These are phyloP conservation scores for Pampusana beccarii DNA, from an alignment of 2,113 vertebrate genomes.

Conservation along the genomic window DNA sequence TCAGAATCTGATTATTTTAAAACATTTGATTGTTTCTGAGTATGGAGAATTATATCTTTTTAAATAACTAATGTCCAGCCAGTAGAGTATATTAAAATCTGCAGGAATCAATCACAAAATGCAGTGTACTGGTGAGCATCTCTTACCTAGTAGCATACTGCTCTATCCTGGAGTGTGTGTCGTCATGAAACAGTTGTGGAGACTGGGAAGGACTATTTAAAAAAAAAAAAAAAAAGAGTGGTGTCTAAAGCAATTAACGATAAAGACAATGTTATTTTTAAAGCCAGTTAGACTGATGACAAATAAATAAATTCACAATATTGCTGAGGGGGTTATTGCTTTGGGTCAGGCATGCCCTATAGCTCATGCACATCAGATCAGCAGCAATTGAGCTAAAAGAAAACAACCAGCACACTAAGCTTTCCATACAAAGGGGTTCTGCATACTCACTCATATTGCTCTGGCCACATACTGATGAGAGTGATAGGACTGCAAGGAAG, in stretches of 20 bases:
- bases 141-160: constrained; percentile 94
- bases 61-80: neutral
- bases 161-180: constrained; percentile 97
- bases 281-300: constrained; percentile 37
- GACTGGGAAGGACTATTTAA: constrained; percentile 87
- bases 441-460: constrained; percentile 98
- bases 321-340: neutral
- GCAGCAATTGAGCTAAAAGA: neutral
- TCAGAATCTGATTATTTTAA: neutral
- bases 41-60: neutral
- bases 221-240: neutral
- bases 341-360: neutral
- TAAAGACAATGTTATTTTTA: neutral
- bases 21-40: neutral
- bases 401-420: neutral
- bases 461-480: constrained; percentile 99
- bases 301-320: constrained; percentile 7
- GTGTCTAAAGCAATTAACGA: neutral
- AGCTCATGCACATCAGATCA: constrained; percentile 21
- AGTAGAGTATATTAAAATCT: neutral
- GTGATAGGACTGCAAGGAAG: constrained; percentile 92
- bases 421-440: neutral
- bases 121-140: neutral
- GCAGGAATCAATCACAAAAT: neutral
- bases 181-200: constrained; percentile 92